phyloP scores from a whole-genome alignment of 1,140 invertebrate species.

The Hypsibius dujardini region DNA sequence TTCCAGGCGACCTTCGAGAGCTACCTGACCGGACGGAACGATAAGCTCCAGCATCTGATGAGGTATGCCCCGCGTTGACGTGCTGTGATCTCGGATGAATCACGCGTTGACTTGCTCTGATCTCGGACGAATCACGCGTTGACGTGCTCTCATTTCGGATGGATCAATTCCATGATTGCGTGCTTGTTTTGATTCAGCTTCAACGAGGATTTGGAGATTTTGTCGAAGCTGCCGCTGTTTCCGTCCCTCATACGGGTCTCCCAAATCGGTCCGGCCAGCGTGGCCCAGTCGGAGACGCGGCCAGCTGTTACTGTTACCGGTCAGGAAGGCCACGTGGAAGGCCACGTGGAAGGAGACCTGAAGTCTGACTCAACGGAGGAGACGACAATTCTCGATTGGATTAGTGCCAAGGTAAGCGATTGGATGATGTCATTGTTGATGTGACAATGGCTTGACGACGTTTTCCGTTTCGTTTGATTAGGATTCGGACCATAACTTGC shows the following conservation, averaged over 20 bases:
- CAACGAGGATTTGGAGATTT: conserved; percentile 48
- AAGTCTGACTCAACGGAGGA: neutral
- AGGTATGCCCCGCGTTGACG: conserved; percentile 34
- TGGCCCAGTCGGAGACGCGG: too few relatives aligned
- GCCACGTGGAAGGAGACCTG: too few relatives aligned
- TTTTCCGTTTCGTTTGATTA: neutral
- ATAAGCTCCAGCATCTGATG: conserved; percentile 43
- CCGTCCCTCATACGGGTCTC: conserved; percentile 42
- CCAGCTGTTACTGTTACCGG: too few relatives aligned
- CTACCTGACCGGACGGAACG: conserved; percentile 50
- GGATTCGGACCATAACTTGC: conserved; percentile 2
- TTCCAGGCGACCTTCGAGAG: conserved; percentile 53
- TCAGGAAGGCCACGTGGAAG: too few relatives aligned
- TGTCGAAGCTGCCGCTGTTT: conserved; percentile 62
- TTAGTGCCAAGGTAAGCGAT: conserved; percentile 26
- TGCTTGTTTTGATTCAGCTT: conserved; percentile 41
- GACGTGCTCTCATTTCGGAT: conserved; percentile 10
- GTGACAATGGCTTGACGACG: neutral
- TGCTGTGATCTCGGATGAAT: neutral
- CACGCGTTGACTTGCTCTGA: conserved; percentile 15
- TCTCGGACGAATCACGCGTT: neutral
- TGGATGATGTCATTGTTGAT: neutral
- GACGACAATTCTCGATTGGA: conserved; percentile 28
- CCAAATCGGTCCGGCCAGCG: neutral
- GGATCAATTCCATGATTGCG: too few relatives aligned